phyloP scores from a whole-genome alignment of 1,140 invertebrate genomes.

The Polypedilum vanderplanki region DNA sequence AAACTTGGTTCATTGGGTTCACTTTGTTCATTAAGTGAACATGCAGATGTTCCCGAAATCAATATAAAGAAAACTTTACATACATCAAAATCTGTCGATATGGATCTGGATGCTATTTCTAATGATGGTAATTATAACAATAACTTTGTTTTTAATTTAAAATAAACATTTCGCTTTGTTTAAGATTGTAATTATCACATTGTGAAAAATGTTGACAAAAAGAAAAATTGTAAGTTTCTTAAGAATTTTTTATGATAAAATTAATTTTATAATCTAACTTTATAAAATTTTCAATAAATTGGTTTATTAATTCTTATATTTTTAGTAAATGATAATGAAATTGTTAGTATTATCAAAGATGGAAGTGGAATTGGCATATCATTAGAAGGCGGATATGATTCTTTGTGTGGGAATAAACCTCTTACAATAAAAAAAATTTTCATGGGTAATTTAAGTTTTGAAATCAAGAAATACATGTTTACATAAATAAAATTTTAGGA shows the following conservation, averaged over 20 bases:
- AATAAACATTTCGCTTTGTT: too few relatives aligned
- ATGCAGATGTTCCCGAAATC: conserved; percentile 36
- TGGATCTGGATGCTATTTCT: conserved; percentile 42
- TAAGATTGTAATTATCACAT: neutral
- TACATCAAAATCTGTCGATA: conserved; percentile 40
- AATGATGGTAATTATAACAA: conserved; percentile 36
- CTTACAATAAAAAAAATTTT: conserved; percentile 86
- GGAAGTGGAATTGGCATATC: conserved; percentile 86
- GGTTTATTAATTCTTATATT: too few relatives aligned
- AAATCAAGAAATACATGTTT: neutral
- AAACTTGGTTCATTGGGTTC: conserved; percentile 43
- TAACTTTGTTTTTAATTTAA: too few relatives aligned
- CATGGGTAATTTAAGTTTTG: conserved; percentile 57
- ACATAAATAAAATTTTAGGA: conserved; percentile 51
- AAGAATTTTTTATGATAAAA: too few relatives aligned
- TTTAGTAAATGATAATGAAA: conserved; percentile 43
- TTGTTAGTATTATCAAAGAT: conserved; percentile 70
- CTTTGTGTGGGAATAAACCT: conserved; percentile 77
- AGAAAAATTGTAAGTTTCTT: neutral
- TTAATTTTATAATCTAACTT: too few relatives aligned
- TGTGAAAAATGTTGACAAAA: neutral
- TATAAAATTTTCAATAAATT: too few relatives aligned
- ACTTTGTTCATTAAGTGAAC: conserved; percentile 41
- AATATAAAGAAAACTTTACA: conserved; percentile 41
- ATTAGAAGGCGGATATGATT: conserved; percentile 84